Evolutionary conservation across 2,113 vertebrate species (phyloP), one percentile per base, ranked within the genome.

Genomic region (Myxocyprinus asiaticus): DNA sequence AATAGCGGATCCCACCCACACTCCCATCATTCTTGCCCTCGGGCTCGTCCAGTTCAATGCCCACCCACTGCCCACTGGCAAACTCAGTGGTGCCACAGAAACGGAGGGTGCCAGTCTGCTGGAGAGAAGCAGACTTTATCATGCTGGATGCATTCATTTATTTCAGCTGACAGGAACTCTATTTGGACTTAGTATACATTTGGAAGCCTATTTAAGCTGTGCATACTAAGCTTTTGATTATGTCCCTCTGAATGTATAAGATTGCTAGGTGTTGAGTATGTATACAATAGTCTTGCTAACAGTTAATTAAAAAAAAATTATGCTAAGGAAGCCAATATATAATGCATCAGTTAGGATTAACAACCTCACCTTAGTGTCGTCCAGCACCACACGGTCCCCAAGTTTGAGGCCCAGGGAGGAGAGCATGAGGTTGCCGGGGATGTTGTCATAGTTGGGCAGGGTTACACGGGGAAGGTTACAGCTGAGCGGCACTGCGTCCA

Each of bases 31-130:
- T 96, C 87, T 98, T 98, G 44, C 96, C 96, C 83, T 95, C 95
- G 0, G 96, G 94, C 68, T 96, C 94, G 0, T 97, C 96, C 55
- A 98, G 94, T 89, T 98, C 95, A 87, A 98, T 94, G 0, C 96
- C 96, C 0, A 96, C 94, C 96, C 96, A 98, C 92, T 97, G 96
- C 11, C 95, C 96, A 0, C 95, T 97, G 84, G 96, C 96, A 5
- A 98, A 97, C 90, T 96, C 96, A 0, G 96, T 98, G 0, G 96
- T 96, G 9, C 96, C 96, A 3, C 95, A 96, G 77, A 97, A 98
- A 68, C 96, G 92, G 78, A 97, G 89, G 0, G 96, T 96, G 17
- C 95, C 96, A 0, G 85, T 87, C 96, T 97, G 86, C 64, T 67
- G 58, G 74, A 59, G 67, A 81, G 22, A 78, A 4, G 44, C 22